Conservation (phyloP, 2,797 vertebrate genomes). For the Poecile montanus region DNA sequence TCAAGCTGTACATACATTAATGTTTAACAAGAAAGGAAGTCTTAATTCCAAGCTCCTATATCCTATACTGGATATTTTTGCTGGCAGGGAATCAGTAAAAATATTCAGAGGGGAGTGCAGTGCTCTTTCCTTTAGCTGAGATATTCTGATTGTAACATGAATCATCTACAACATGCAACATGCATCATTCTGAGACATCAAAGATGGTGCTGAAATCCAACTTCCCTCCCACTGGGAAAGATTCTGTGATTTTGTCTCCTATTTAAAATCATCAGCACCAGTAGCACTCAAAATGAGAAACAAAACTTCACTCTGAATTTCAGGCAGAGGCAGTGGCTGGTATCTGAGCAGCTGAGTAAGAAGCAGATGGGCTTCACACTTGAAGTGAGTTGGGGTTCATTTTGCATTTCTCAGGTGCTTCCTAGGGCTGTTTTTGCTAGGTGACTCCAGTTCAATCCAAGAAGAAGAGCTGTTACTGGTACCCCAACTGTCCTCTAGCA, state of each 20-base stretch:
- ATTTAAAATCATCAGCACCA: not conserved
- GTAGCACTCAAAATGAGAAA: not conserved
- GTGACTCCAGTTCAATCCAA: not conserved
- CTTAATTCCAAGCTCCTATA: not conserved
- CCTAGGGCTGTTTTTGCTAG: not conserved
- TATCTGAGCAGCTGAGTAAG: not conserved
- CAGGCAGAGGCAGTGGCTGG: not conserved
- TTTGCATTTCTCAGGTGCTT: not conserved
- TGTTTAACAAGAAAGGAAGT: not conserved
- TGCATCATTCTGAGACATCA: not conserved
- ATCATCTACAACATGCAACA: not conserved
- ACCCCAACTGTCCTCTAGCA: not conserved
- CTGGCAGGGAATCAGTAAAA: conserved; percentile 22
- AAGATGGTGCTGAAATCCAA: not conserved
- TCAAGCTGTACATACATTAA: not conserved
- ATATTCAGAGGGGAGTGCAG: not conserved
- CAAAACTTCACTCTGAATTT: not conserved
- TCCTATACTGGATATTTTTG: not conserved
- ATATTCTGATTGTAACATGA: not conserved
- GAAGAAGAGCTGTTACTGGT: not conserved
- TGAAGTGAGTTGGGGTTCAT: not conserved
- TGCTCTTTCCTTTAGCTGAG: not conserved
- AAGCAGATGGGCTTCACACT: not conserved
- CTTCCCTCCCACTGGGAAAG: not conserved
- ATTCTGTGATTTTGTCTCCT: not conserved